Conservation (phyloP, 1,140 invertebrate species). For the Paraescarpia echinospica region DNA sequence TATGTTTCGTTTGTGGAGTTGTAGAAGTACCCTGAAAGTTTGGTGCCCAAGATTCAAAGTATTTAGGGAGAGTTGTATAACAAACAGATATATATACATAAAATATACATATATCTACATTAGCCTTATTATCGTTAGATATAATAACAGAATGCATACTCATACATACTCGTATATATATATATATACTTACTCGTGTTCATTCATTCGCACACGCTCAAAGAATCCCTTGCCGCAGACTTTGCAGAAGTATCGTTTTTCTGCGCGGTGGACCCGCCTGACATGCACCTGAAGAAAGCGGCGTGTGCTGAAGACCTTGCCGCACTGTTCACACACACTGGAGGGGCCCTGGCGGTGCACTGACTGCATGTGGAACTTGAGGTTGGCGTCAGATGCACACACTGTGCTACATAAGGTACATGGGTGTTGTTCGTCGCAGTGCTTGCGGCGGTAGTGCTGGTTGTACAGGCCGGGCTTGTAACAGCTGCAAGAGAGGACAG, state of each 20-base stretch:
- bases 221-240: slow-evolving; percentile 19
- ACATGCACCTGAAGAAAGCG: slow-evolving; percentile 10
- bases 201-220: background rate
- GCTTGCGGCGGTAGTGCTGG: background rate
- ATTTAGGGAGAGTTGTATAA: background rate
- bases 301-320: background rate
- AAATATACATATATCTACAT: too few species aligned
- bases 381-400: background rate
- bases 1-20: background rate
- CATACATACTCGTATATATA: too few species aligned
- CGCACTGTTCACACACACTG: background rate
- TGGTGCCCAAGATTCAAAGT: background rate
- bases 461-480: background rate
- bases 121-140: too few species aligned
- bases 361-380: background rate
- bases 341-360: background rate
- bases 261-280: background rate
- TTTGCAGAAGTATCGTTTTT: slow-evolving; percentile 10
- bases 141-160: too few species aligned
- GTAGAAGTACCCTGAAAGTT: background rate
- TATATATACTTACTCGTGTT: slow-evolving; percentile 14
- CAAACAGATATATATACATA: too few species aligned
- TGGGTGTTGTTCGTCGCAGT: background rate
- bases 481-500: background rate
- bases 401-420: background rate